These are phyloP conservation scores for Columba janthina DNA, from an alignment of 2,113 vertebrate genomes.

Conservation along the genomic window DNA sequence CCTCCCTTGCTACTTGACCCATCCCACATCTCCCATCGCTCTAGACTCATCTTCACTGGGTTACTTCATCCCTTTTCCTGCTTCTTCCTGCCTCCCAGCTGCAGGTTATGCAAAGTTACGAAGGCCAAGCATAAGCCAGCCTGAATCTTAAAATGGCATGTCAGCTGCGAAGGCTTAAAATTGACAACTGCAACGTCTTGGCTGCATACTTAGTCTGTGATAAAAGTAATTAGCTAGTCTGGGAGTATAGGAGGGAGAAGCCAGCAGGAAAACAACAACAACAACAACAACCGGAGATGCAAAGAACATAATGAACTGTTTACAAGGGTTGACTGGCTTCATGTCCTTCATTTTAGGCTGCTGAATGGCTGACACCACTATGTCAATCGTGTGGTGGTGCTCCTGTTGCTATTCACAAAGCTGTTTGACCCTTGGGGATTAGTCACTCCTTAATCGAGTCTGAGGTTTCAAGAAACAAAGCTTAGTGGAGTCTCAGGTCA, in stretches of 20 bases:
- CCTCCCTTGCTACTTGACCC: neutral
- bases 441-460: neutral
- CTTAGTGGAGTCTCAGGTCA: neutral
- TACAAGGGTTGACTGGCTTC: neutral
- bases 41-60: rapidly evolving
- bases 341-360: neutral
- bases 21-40: neutral
- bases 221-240: neutral
- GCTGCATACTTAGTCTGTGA: neutral
- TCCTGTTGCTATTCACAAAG: neutral
- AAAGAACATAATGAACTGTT: slow-evolving; percentile 43
- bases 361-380: neutral
- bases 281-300: neutral
- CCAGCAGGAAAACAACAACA: neutral
- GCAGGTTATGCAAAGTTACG: neutral
- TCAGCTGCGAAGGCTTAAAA: neutral
- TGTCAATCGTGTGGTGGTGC: neutral
- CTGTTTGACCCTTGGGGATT: neutral
- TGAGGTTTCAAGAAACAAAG: neutral
- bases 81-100: neutral
- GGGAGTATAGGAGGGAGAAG: neutral
- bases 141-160: neutral
- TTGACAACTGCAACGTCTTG: neutral
- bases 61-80: neutral
- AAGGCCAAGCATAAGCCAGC: neutral